Conservation (phyloP, 2,888 invertebrate species). For the Iphiclides podalirius region DNA sequence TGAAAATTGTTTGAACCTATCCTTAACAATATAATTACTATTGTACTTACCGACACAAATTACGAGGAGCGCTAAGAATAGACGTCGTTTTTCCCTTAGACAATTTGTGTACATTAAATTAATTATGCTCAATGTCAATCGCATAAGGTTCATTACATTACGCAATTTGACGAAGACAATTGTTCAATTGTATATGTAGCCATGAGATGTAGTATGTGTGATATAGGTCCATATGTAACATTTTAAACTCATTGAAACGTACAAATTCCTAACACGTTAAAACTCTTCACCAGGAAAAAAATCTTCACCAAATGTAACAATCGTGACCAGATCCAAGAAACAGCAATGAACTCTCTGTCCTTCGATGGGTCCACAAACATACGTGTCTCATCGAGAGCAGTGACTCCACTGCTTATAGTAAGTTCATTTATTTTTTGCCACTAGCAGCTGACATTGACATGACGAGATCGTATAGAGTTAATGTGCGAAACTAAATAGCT, state of each 20-base stretch:
- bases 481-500: constrained; percentile 50
- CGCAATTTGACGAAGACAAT: too few relatives aligned
- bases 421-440: constrained; percentile 42
- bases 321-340: not conserved
- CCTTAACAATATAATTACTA: constrained; percentile 17
- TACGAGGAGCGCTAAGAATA: not conserved
- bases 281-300: too few relatives aligned
- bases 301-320: not conserved
- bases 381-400: constrained; percentile 30
- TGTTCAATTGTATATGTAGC: too few relatives aligned
- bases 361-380: constrained; percentile 1
- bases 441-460: constrained; percentile 57
- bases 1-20: not conserved
- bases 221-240: too few relatives aligned
- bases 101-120: constrained; percentile 11
- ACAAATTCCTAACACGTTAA: too few relatives aligned
- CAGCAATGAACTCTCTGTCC: constrained; percentile 9
- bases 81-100: not conserved
- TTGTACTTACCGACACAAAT: constrained; percentile 6
- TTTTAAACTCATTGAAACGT: too few relatives aligned
- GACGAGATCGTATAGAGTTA: constrained; percentile 44
- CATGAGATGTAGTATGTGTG: too few relatives aligned
- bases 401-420: constrained; percentile 24
- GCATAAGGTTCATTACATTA: not conserved
- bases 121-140: constrained; percentile 13